Percentiles rank a stretch among this genome's conserved stretches.
phyloP scores from a whole-genome alignment of 2,888 invertebrate genomes.

The Mythimna pallens region DNA sequence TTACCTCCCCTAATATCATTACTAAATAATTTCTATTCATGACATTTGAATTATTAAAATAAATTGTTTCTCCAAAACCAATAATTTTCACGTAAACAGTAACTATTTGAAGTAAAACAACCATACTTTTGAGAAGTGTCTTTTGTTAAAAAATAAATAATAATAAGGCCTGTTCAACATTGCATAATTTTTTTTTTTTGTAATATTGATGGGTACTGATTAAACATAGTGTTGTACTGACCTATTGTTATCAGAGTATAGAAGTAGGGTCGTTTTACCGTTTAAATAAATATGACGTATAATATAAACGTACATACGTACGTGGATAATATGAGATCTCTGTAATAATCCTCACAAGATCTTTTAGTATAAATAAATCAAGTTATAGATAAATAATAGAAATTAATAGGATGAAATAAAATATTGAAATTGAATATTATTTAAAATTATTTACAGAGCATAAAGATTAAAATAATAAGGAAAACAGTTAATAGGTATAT shows the following conservation, averaged over 20 bases:
- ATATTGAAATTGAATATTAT: constrained; percentile 40
- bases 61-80: constrained; percentile 39
- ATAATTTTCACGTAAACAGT: constrained; percentile 36
- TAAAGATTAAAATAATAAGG: constrained; percentile 35
- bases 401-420: constrained; percentile 30
- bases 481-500: constrained; percentile 24
- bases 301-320: constrained; percentile 26
- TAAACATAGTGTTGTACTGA: constrained; percentile 10
- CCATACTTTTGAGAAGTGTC: constrained; percentile 19
- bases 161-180: constrained; percentile 23
- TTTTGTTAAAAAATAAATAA: constrained; percentile 35
- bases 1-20: constrained; percentile 52
- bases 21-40: constrained; percentile 40
- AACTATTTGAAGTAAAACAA: constrained; percentile 38
- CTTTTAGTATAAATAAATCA: constrained; percentile 34
- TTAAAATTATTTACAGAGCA: constrained; percentile 54
- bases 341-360: constrained; percentile 37
- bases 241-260: background rate
- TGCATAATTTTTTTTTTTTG: constrained; percentile 15
- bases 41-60: constrained; percentile 42
- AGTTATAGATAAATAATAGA: constrained; percentile 14
- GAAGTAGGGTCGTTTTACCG: constrained; percentile 28
- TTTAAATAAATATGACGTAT: constrained; percentile 25
- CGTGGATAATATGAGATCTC: constrained; percentile 36
- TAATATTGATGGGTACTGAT: constrained; percentile 19